phyloP scores from a whole-genome alignment of 2,888 invertebrate species.

The Leptopilina myrica region DNA sequence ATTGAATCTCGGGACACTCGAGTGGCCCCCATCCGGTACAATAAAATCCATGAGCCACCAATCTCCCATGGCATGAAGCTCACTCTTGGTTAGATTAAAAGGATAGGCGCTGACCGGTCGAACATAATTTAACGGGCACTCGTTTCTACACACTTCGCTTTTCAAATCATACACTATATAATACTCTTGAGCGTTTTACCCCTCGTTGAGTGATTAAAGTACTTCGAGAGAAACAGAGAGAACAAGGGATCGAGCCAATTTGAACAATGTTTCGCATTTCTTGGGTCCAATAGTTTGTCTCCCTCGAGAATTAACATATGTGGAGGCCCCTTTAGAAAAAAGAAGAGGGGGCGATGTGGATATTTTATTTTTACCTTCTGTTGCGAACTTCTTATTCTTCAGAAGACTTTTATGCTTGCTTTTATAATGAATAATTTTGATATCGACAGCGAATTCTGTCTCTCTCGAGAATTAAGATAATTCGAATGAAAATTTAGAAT shows the following conservation, averaged over 20 bases:
- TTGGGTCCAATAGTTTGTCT: slow-evolving; percentile 17
- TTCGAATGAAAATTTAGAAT: too few species aligned
- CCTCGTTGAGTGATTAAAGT: neutral
- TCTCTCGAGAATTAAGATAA: too few species aligned
- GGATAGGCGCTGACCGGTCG: slow-evolving; percentile 53
- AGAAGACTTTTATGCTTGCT: too few species aligned
- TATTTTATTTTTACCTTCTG: too few species aligned
- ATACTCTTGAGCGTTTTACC: slow-evolving; percentile 30
- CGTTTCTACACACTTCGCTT: slow-evolving; percentile 48
- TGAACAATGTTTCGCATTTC: slow-evolving; percentile 41
- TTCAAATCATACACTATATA: slow-evolving; percentile 30
- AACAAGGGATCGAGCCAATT: slow-evolving; percentile 57
- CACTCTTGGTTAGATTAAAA: slow-evolving; percentile 55
- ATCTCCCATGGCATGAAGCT: slow-evolving; percentile 47
- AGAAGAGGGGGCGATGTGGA: neutral
- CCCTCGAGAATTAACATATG: slow-evolving; percentile 24
- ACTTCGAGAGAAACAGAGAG: neutral
- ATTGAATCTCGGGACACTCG: slow-evolving; percentile 63
- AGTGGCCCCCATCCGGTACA: slow-evolving; percentile 60
- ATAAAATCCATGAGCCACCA: slow-evolving; percentile 56
- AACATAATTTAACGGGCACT: slow-evolving; percentile 54
- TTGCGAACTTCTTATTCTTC: too few species aligned
- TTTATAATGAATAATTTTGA: too few species aligned
- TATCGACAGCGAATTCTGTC: too few species aligned
- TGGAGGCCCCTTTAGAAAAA: neutral